Conservation (phyloP, 2,113 vertebrate genomes). For the Planiliza haematocheilus region DNA sequence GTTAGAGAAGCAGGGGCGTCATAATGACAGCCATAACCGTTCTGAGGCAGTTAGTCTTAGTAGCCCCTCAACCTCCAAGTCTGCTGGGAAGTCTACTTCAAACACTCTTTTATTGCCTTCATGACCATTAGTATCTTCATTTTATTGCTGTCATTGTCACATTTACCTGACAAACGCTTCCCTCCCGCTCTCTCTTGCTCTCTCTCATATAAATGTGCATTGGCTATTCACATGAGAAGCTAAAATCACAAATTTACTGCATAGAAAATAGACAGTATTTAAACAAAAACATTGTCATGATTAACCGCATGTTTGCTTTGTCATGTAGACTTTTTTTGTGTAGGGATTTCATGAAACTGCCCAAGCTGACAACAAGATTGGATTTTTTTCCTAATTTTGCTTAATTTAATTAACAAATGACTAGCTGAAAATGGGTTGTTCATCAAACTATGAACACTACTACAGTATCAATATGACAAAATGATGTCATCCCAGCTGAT, state of each 20-base stretch:
- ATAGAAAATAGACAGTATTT: no score
- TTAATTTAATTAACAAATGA: no score
- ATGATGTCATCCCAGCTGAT: no score
- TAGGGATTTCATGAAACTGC: no score
- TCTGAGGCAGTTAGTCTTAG: constrained; percentile 63
- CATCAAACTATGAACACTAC: no score
- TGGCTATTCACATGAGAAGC: background rate
- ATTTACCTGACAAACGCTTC: constrained; percentile 66
- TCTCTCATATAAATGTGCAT: background rate
- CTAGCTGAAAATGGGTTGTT: no score
- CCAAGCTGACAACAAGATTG: no score
- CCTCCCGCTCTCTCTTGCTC: background rate
- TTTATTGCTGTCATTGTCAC: constrained; percentile 64
- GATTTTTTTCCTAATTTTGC: no score
- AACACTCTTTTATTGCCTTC: constrained; percentile 70
- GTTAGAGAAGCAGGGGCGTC: constrained; percentile 71
- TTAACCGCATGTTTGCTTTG: no score
- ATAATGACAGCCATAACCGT: constrained; percentile 76
- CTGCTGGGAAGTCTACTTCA: constrained; percentile 63
- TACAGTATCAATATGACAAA: no score
- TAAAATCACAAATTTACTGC: background rate
- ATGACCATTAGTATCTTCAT: constrained; percentile 69
- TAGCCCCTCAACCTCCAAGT: constrained; percentile 57
- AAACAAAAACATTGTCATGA: background rate
- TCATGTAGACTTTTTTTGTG: no score